Percentiles rank a stretch among this genome's conserved stretches.
Evolutionary conservation across 2,113 vertebrate genomes (phyloP).

Genomic region (Polyodon spathula): DNA sequence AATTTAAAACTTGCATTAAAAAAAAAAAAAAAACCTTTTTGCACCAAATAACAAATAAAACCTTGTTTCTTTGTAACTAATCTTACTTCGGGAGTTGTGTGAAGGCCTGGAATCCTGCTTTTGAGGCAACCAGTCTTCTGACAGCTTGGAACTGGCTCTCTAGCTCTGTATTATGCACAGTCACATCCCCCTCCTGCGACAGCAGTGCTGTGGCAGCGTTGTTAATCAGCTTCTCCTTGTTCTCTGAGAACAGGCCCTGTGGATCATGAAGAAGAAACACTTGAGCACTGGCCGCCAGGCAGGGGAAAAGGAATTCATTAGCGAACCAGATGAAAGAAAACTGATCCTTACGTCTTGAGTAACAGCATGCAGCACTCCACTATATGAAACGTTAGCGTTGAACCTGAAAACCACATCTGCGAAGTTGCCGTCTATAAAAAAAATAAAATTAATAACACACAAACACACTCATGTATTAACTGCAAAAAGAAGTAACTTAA

Average conservation of each 20-base stretch:
- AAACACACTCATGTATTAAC: background rate
- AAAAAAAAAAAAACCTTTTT: no score
- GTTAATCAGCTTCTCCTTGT: conserved; percentile 98
- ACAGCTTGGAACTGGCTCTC: conserved; percentile 97
- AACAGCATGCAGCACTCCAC: conserved; percentile 92
- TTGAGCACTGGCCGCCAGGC: background rate
- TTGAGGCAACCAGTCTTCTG: conserved; percentile 88
- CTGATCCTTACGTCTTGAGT: conserved; percentile 87
- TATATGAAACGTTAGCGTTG: conserved; percentile 96
- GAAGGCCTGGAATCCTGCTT: conserved; percentile 95
- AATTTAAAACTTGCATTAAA: no score
- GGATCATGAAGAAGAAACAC: conserved; percentile 20
- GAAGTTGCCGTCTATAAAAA: conserved; percentile 79
- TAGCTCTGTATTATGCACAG: conserved; percentile 76
- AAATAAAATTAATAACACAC: conserved; percentile 2
- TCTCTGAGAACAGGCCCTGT: conserved; percentile 95
- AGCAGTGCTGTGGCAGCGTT: conserved; percentile 88
- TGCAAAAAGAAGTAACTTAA: no score
- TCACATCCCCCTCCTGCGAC: conserved; percentile 79
- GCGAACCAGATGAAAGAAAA: background rate
- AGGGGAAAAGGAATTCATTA: background rate
- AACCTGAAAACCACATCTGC: conserved; percentile 96
- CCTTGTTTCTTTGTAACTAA: background rate
- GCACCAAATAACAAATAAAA: background rate
- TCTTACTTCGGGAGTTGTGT: conserved; percentile 94